Base-by-base conservation (phyloP, 2,797 vertebrate species). In the Pelobates cultripes region DNA sequence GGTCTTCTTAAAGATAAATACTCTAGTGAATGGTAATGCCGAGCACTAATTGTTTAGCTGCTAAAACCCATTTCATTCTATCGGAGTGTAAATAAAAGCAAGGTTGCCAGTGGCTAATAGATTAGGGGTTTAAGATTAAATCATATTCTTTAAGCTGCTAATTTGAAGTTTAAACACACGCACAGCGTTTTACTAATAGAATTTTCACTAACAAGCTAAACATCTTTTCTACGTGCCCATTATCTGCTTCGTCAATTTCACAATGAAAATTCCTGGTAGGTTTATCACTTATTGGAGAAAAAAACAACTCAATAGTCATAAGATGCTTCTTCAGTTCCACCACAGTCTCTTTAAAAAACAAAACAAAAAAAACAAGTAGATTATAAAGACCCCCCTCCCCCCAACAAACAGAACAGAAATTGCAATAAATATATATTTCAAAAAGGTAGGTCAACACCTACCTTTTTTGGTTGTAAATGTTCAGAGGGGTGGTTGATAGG, bases 1-100 rank as follows among this genome's bases (percentile, higher is more conserved):
- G 92, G 92, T 92, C 92, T 76, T 55, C 74, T 85, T 13, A 7
- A 57, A 1, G 43, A 43, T 77, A 85, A 76, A 10, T 8, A 17
- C 71, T 43, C 85, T 84, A 90, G 88, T 88, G 89, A 77, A 43
- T 87, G 83, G 86, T 43, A 85, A 85, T 81, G 86, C 86, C 86
- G 87, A 86, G 86, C 84, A 86, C 89, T 92, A 91, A 92, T 92
- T 92, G 89, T 85, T 87, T 70, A 63, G 79, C 88, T 86, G 86
- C 55, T 89, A 89, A 89, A 85, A 77, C 83, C 86, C 86, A 89
- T 83, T 84, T 70, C 68, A 75, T 73, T 78, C 45, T 41, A 44
- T 80, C 70, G 68, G 82, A 80, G 87, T 68, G 86, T 80, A 85
- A 87, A 81, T 92, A 91, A 93, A 89, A 88, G 85, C 82, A 89